Conservation (phyloP, 2,113 vertebrate species). For the Burhinus bistriatus region DNA sequence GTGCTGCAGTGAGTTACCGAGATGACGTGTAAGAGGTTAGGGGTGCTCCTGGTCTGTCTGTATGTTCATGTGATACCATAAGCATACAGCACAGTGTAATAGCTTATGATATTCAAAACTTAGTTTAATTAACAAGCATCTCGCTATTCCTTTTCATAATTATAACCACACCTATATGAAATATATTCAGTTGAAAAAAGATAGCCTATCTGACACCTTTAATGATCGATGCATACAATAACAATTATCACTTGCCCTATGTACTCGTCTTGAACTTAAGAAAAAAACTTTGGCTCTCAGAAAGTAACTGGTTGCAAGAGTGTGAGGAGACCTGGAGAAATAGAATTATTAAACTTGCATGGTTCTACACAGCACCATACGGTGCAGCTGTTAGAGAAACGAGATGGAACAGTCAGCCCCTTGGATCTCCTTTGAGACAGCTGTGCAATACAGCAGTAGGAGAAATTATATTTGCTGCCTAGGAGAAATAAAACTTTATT, state of each 20-base stretch:
- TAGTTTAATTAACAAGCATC: neutral
- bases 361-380: neutral
- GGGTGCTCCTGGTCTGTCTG: neutral
- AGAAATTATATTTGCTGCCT: neutral
- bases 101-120: neutral
- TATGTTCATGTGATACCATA: neutral
- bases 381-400: constrained; percentile 14
- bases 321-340: neutral
- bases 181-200: neutral
- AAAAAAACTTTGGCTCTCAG: neutral
- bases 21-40: neutral
- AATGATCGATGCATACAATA: fast-evolving
- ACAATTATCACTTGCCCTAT: neutral
- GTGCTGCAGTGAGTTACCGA: neutral
- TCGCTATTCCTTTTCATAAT: neutral
- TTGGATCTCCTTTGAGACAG: constrained; percentile 4
- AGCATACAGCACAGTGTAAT: neutral
- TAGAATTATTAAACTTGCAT: neutral
- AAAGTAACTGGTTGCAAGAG: neutral
- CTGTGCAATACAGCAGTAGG: neutral
- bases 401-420: neutral
- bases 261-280: neutral
- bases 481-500: constrained; percentile 17
- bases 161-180: neutral
- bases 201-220: neutral